Base-by-base conservation (phyloP, 2,888 invertebrate species). In the Drosophila greeni region DNA sequence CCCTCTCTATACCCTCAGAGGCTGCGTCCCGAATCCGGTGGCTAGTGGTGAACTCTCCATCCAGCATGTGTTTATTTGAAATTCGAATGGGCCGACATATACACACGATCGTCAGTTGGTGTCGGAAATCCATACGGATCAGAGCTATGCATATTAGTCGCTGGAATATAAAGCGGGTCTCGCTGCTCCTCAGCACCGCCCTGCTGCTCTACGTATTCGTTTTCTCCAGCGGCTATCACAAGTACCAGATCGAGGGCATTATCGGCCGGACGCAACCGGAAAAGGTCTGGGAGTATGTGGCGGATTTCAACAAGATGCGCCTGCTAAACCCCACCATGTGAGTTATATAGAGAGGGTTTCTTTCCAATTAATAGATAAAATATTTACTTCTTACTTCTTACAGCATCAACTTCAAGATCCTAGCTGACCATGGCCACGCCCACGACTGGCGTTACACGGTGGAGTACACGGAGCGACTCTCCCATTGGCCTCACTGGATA, bases 301-400 rank as follows among this genome's bases (percentile, higher is more conserved):
- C 94, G 0, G 94, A 94, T 88, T 94, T 94, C 79, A 93, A 91
- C 79, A 93, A 94, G 85, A 92, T 93, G 91, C 91, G 91, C 79
- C 89, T 90, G 72, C 88, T 94, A 31, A 94, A 94, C 88, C 94
- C 94, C 18, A 92, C 93, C 18, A 92, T 94, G 94, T 94, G 89
- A 91, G n/a, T n/a, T n/a, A n/a, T n/a, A n/a, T n/a, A n/a, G n/a
- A n/a, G n/a, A n/a, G n/a, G n/a, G n/a, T n/a, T n/a, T n/a, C n/a
- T n/a, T n/a, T n/a, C n/a, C n/a, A n/a, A n/a, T n/a, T n/a, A n/a
- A n/a, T n/a, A n/a, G n/a, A 8, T 26, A 26, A 34, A 6, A n/a
- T 37, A 37, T 37, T 7, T 8, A 23, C 8, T 40, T 40, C 8
- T 12, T n/a, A 23, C 14, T 9, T 29, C 16, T 14, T 12, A 36